phyloP scores from a whole-genome alignment of 1,140 invertebrate species.

The Monochamus saltuarius region DNA sequence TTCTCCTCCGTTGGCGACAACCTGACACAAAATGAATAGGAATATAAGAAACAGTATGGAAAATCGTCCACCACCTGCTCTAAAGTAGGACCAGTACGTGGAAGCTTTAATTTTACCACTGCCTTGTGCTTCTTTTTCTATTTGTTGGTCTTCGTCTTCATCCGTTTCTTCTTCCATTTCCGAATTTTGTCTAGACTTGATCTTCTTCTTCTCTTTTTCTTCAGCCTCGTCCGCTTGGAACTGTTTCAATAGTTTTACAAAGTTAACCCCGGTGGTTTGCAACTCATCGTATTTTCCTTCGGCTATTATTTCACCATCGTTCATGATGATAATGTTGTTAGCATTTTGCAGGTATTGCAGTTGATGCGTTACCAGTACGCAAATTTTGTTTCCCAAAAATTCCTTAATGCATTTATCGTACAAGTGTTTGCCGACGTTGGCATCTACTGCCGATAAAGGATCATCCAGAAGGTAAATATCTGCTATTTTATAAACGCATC shows the following conservation, averaged over 20 bases:
- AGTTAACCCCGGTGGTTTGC: constrained; percentile 50
- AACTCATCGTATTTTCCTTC: constrained; percentile 53
- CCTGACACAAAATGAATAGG: constrained; percentile 61
- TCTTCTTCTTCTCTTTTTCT: constrained; percentile 43
- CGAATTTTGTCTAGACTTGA: constrained; percentile 51
- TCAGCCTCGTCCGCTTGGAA: constrained; percentile 47
- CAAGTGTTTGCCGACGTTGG: constrained; percentile 62
- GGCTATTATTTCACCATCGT: constrained; percentile 51
- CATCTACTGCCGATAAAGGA: constrained; percentile 67
- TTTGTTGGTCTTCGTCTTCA: constrained; percentile 40
- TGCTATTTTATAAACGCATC: constrained; percentile 56
- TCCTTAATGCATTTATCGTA: constrained; percentile 61
- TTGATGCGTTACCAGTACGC: constrained; percentile 75
- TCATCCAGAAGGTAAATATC: constrained; percentile 76
- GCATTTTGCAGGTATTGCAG: constrained; percentile 68
- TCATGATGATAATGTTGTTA: constrained; percentile 56
- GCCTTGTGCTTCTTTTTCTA: constrained; percentile 46
- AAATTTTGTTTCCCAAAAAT: constrained; percentile 64
- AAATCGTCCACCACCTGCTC: constrained; percentile 58
- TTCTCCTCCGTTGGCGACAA: constrained; percentile 65
- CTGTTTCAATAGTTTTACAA: constrained; percentile 50
- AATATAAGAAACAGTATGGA: constrained; percentile 56
- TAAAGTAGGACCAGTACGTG: constrained; percentile 65
- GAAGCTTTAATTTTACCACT: constrained; percentile 59
- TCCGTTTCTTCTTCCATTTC: constrained; percentile 48